phyloP scores from a whole-genome alignment of 1,140 invertebrate species.

The Formica selysi region DNA sequence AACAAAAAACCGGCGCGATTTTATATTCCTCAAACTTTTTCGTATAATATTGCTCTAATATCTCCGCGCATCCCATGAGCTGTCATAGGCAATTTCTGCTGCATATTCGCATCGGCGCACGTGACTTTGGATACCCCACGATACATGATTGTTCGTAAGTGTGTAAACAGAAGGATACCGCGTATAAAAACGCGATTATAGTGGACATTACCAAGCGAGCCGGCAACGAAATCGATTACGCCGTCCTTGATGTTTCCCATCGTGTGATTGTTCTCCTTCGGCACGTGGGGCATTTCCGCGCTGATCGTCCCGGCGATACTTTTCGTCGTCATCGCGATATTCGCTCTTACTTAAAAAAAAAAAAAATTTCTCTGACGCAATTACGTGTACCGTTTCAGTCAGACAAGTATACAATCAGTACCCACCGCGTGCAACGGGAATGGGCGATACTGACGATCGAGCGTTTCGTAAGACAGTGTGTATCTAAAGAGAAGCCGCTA shows the following conservation, averaged over 20 bases:
- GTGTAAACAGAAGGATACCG: neutral
- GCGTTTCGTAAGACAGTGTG: conserved; percentile 31
- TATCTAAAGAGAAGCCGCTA: conserved; percentile 6
- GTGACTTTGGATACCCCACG: neutral
- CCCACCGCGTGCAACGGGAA: neutral
- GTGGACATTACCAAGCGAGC: conserved; percentile 89
- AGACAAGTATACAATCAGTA: neutral
- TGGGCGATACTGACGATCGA: conserved; percentile 9
- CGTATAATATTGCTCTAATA: neutral
- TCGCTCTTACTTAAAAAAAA: neutral
- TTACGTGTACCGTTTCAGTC: neutral
- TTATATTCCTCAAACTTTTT: neutral
- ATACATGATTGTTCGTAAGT: neutral
- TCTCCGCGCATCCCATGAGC: neutral
- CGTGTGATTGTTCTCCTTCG: conserved; percentile 27
- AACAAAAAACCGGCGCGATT: neutral
- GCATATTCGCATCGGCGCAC: neutral
- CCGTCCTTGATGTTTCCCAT: conserved; percentile 87
- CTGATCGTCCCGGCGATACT: neutral
- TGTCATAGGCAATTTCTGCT: neutral
- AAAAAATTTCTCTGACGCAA: neutral
- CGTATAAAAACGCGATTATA: neutral
- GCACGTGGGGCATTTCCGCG: conserved; percentile 27
- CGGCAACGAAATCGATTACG: conserved; percentile 90
- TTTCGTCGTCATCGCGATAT: conserved; percentile 61